Base-by-base conservation (phyloP, 2,888 invertebrate species). In the Meganola albula region DNA sequence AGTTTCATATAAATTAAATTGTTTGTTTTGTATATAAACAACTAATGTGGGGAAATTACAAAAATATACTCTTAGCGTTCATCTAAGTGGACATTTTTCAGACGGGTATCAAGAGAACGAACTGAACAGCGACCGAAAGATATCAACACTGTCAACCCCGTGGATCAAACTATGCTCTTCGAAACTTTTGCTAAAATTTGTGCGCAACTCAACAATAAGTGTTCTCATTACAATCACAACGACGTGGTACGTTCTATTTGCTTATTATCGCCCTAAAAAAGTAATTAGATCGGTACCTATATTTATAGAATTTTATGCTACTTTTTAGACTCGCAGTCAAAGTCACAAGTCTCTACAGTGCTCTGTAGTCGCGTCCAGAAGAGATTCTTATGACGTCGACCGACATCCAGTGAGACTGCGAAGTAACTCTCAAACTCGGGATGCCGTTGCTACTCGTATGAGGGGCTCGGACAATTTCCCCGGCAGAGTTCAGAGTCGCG, bases 341-440 rank as follows among this genome's bases (percentile, higher is more conserved):
- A 84, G 84, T 27, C 76, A 84, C 48, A 83, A 83, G 52, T 84
- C 84, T 1, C 48, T 84, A 12, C 82, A 84, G 53, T 82, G 80
- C 39, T 78, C 82, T 55, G n/a, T n/a, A n/a, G 75, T 65, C 2
- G 12, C 45, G 9, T 34, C 69, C 0, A 59, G 42, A 27, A 55
- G 48, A 4, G 66, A 68, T 4, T 22, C 53, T 0, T 56, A 58
- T 39, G 63, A 71, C 3, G 40, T 42, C 1, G 71, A 73, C 3
- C 59, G 60, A 1, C 65, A 57, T 3, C 73, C 72, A 7, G 61
- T 59, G 1, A 58, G 61, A 8, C 40, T 63, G 10, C 44, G 37
- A 2, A 63, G 58, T 31, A 53, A 58, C 16, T 69, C 67, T 1
- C 52, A 50, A 24, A 67, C 70, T 4, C 58, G 58, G 31, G 74